A percentile compares a stretch with the other conserved stretches of the same genome.
These are phyloP conservation scores for Pipistrellus kuhlii DNA, from an alignment of 2,797 vertebrate genomes.

Conservation along the genomic window DNA sequence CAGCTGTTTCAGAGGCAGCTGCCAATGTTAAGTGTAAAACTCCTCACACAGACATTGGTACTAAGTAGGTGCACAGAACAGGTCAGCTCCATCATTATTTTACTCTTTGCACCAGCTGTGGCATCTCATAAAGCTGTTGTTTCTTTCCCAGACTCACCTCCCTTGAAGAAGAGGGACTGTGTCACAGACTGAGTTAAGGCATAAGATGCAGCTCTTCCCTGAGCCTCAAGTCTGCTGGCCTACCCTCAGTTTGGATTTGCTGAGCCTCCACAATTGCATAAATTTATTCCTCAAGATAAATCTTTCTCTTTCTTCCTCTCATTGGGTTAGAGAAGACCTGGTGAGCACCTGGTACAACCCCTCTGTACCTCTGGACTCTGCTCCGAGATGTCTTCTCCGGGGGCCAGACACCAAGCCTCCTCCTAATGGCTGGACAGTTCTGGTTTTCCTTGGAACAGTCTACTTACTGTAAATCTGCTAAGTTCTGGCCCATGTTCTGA, in stretches of 20 bases:
- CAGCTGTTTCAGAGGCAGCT: background rate
- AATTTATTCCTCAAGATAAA: too few species aligned
- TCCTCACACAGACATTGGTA: background rate
- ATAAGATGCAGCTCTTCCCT: background rate
- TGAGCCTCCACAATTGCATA: background rate
- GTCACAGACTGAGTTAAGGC: background rate
- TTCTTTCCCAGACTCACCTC: background rate
- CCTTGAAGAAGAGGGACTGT: background rate
- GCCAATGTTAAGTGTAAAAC: background rate
- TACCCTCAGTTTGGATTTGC: background rate
- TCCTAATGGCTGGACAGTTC: background rate
- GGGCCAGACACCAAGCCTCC: background rate
- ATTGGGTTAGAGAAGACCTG: background rate
- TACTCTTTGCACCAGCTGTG: background rate
- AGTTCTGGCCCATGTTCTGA: background rate
- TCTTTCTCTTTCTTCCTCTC: background rate
- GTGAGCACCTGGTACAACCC: rapidly evolving
- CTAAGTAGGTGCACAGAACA: background rate
- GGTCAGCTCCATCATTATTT: background rate
- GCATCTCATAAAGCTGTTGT: background rate
- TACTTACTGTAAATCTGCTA: background rate
- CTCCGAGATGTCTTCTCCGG: background rate
- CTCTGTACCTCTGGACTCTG: background rate
- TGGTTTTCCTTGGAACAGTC: background rate
- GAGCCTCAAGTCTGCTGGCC: background rate